These are phyloP conservation scores for Melipona quadrifasciata DNA, from an alignment of 1,140 invertebrate species.

Conservation along the genomic window DNA sequence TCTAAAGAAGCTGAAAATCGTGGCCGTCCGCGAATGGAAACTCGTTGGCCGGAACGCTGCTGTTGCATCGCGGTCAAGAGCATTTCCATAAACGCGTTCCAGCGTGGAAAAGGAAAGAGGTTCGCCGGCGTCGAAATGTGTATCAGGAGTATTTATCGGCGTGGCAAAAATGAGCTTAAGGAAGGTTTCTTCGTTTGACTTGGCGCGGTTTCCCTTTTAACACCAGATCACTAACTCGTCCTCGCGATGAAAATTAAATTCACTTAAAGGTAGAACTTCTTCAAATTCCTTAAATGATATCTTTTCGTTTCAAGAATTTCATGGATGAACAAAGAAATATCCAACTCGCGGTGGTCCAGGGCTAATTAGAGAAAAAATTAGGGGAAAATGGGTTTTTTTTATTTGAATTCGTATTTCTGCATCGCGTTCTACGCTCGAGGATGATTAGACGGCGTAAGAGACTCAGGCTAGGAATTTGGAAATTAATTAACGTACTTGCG, in stretches of 20 bases:
- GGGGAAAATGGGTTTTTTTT: neutral
- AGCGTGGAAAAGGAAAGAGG: neutral
- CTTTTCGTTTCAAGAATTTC: too few species aligned
- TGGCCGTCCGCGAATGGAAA: neutral
- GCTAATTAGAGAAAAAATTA: neutral
- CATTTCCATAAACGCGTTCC: constrained; percentile 32
- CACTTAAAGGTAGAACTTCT: too few species aligned
- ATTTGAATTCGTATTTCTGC: neutral
- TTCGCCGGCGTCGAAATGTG: constrained; percentile 4
- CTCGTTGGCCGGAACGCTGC: constrained; percentile 2
- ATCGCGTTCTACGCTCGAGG: neutral
- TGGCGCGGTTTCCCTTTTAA: neutral
- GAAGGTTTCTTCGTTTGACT: neutral
- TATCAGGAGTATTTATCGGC: constrained; percentile 32
- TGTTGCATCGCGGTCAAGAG: neutral
- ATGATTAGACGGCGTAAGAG: neutral
- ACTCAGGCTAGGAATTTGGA: neutral
- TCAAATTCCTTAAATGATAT: too few species aligned
- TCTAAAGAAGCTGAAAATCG: neutral
- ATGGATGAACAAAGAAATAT: too few species aligned
- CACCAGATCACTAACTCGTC: too few species aligned
- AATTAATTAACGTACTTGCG: neutral
- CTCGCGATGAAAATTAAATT: too few species aligned
- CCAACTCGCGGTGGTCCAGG: too few species aligned
- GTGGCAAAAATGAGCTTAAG: neutral